Evolutionary conservation across 2,888 invertebrate genomes (phyloP).

Genomic region (Tenthredo distinguenda): DNA sequence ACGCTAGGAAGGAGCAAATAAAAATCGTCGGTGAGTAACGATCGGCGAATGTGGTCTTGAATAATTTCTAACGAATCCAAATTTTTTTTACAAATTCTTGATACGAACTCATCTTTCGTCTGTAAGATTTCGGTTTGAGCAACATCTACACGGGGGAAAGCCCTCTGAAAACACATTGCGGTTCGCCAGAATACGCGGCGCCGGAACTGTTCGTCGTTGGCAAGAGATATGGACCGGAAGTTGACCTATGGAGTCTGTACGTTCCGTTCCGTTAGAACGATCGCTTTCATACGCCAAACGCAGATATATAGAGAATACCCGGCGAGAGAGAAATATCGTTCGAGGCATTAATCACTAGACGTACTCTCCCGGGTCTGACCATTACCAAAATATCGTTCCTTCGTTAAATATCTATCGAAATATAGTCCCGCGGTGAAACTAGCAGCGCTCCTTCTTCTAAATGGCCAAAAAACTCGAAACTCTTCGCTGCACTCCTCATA

Average conservation of each 20-base stretch:
- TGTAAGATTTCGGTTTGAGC: slow-evolving; percentile 86
- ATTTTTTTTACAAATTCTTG: background rate
- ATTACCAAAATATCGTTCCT: background rate
- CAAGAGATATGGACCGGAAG: slow-evolving; percentile 86
- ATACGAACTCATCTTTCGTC: background rate
- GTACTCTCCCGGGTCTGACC: background rate
- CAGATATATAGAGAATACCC: background rate
- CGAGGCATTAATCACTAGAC: background rate
- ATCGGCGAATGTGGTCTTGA: background rate
- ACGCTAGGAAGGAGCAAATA: slow-evolving; percentile 83
- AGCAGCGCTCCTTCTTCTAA: background rate
- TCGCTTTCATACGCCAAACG: slow-evolving; percentile 7
- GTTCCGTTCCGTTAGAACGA: slow-evolving; percentile 65
- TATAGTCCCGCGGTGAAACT: background rate
- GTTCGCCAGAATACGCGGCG: slow-evolving; percentile 89
- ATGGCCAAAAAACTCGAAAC: background rate
- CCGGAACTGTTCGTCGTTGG: slow-evolving; percentile 87
- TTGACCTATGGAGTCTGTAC: slow-evolving; percentile 89
- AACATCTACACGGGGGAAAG: slow-evolving; percentile 83
- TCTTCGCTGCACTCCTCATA: background rate
- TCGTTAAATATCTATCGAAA: background rate
- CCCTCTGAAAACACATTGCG: slow-evolving; percentile 87
- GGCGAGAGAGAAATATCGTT: background rate
- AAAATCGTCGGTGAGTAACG: slow-evolving; percentile 84
- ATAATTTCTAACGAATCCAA: background rate